Evolutionary conservation across 2,113 vertebrate species (phyloP).

Genomic region (Apistogramma diplotaenia): DNA sequence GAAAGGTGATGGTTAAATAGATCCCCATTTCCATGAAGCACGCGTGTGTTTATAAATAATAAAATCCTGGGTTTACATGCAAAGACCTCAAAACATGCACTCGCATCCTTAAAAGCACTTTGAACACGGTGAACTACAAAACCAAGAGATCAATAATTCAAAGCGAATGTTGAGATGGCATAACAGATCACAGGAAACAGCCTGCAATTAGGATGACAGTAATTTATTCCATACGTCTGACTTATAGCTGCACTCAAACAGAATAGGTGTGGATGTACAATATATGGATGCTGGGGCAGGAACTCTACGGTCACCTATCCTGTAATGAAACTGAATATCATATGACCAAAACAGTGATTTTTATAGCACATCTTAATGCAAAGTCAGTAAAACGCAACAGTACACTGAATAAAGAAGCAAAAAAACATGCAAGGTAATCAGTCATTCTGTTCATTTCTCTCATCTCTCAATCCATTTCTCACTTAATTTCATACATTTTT

Average conservation of each 20-base stretch:
- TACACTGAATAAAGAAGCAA: neutral
- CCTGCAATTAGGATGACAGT: slow-evolving; percentile 44
- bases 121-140: slow-evolving; percentile 65
- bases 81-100: slow-evolving; percentile 72
- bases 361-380: neutral
- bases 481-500: neutral
- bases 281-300: neutral
- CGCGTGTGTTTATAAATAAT: slow-evolving; percentile 67
- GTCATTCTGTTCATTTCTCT: neutral
- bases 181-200: slow-evolving; percentile 51
- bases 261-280: neutral
- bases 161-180: slow-evolving; percentile 32
- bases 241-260: neutral
- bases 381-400: neutral
- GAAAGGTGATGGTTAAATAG: slow-evolving; percentile 17
- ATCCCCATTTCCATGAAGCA: slow-evolving; percentile 29
- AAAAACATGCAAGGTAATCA: neutral
- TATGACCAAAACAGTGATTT: neutral
- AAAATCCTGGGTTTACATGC: slow-evolving; percentile 62
- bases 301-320: neutral
- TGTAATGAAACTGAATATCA: neutral
- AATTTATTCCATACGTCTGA: slow-evolving; percentile 11
- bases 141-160: slow-evolving; percentile 73
- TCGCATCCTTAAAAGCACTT: slow-evolving; percentile 72
- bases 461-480: neutral